These are phyloP conservation scores for Plutella xylostella DNA, from an alignment of 2,888 invertebrate genomes.

Conservation along the genomic window DNA sequence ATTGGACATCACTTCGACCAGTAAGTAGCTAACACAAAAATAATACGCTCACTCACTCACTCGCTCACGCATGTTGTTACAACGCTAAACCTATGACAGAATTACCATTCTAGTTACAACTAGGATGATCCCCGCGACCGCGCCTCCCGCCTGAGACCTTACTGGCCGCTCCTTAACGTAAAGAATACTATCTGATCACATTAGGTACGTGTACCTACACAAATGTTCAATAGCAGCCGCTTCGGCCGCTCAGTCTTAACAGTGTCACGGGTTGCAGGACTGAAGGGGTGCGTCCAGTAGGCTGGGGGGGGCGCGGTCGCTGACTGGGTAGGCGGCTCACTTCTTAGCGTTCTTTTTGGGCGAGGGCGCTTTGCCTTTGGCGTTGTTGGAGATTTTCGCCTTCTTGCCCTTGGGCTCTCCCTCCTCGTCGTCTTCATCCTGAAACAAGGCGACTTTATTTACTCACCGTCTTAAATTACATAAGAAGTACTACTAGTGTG, in stretches of 20 bases:
- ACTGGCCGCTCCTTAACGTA: not conserved
- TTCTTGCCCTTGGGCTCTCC: slow-evolving; percentile 85
- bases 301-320: slow-evolving; percentile 7
- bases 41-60: slow-evolving; percentile 29
- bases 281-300: not conserved
- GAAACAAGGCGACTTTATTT: slow-evolving; percentile 15
- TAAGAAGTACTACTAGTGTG: too few species aligned
- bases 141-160: slow-evolving; percentile 14
- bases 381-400: slow-evolving; percentile 78
- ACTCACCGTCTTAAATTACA: not conserved
- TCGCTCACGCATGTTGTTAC: slow-evolving; percentile 35
- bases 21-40: slow-evolving; percentile 32
- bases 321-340: slow-evolving; percentile 34
- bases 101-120: slow-evolving; percentile 53
- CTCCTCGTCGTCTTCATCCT: slow-evolving; percentile 81
- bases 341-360: slow-evolving; percentile 78
- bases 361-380: slow-evolving; percentile 76
- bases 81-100: slow-evolving; percentile 39
- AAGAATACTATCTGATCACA: not conserved
- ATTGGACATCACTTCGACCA: slow-evolving; percentile 35
- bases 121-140: slow-evolving; percentile 24
- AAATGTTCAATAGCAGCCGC: not conserved
- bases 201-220: slow-evolving; percentile 2
- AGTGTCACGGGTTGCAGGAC: not conserved
- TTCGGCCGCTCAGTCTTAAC: not conserved